Evolutionary conservation across 2,797 vertebrate genomes (phyloP), one percentile per base, ranked within the genome.

Genomic region (Ptychobarbus kaznakovi): DNA sequence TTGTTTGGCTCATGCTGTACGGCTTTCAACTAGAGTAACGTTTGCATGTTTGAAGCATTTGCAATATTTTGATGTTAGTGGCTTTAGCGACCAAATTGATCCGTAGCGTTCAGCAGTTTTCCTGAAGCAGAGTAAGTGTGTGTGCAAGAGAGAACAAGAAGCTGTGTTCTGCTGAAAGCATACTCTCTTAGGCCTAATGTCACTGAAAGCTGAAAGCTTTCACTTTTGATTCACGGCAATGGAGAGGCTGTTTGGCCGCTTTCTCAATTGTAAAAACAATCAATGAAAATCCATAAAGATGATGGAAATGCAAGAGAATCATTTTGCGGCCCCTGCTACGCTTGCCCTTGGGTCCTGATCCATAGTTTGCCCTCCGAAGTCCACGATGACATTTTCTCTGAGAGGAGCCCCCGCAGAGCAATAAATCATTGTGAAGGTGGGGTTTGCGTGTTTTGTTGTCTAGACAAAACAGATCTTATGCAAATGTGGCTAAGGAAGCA

Each of bases 251-350:
- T 72, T 85, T 86, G 75, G 83, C 58, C 16, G 80, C 83, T 79
- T 75, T 91, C 88, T 89, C 90, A 92, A 93, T 94, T 93, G 92
- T 92, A 94, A 92, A 93, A 93, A 93, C 92, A 94, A 94, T 94
- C 93, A 94, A 94, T 94, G 93, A 88, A 90, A 91, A 85, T 90
- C 90, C 90, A 90, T 87, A 89, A 91, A 94, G 91, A 94, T 85
- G 90, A 91, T 91, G 92, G 91, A 89, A 88, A 92, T 91, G 89
- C 89, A 87, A 91, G 66, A 73, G 66, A 82, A 84, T 88, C 40
- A 56, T 86, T 86, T 63, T 61, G 74, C 32, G 53, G 56, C 66
- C 66, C 73, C 79, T 84, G 66, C 73, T 78, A 63, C 28, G 73
- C 74, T n/a, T 82, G 80, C 83, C 74, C 85, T 75, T 82, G 80